Evolutionary conservation across 1,140 invertebrate genomes (phyloP).

Genomic region (Scaptomyza montana): DNA sequence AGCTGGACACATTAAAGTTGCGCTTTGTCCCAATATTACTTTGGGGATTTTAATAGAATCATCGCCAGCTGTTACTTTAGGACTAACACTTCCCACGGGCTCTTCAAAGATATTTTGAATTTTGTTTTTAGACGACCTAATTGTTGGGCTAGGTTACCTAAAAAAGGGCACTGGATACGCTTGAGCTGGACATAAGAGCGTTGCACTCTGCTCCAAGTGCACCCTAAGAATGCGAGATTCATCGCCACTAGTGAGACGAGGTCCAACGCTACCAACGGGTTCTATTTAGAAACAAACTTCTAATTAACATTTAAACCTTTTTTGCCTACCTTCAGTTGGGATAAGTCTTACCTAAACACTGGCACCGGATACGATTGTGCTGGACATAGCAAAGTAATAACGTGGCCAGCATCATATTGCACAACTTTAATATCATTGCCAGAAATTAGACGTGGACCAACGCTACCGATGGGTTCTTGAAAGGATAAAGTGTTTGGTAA

Average conservation of each 20-base stretch:
- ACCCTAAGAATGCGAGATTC: conserved; percentile 77
- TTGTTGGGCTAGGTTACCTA: conserved; percentile 85
- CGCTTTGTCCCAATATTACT: conserved; percentile 70
- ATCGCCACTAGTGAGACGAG: conserved; percentile 85
- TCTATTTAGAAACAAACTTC: conserved; percentile 84
- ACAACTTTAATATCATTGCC: conserved; percentile 85
- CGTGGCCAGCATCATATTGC: conserved; percentile 86
- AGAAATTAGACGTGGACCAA: conserved; percentile 86
- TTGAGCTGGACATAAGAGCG: conserved; percentile 88
- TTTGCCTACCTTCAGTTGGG: conserved; percentile 41
- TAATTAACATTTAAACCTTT: neutral
- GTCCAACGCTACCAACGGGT: conserved; percentile 88
- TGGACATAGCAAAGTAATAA: conserved; percentile 88
- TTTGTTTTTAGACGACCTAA: conserved; percentile 13
- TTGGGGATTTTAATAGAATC: conserved; percentile 84
- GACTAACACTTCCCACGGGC: conserved; percentile 88
- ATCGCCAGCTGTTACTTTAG: conserved; percentile 87
- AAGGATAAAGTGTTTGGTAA: neutral
- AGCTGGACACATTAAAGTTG: conserved; percentile 85
- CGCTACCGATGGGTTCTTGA: conserved; percentile 85
- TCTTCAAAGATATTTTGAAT: conserved; percentile 84
- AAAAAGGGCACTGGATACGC: conserved; percentile 88
- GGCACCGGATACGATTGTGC: conserved; percentile 89
- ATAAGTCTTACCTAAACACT: conserved; percentile 85
- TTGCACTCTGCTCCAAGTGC: conserved; percentile 62